phyloP scores from a whole-genome alignment of 2,113 vertebrate genomes.

The Cervus canadensis region DNA sequence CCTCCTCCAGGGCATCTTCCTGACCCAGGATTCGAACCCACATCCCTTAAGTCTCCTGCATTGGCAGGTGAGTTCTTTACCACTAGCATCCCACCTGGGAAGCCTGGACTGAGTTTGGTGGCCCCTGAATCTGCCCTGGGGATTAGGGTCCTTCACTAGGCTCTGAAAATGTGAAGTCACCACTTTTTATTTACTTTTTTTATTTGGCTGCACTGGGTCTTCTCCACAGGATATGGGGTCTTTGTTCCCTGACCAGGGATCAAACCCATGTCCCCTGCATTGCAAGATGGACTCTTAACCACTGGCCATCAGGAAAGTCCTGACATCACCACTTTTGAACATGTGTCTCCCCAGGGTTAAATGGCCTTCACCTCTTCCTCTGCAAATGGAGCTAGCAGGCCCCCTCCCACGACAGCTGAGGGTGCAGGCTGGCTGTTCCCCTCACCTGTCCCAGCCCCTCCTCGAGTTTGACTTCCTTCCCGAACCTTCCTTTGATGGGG shows the following conservation, averaged over 20 bases:
- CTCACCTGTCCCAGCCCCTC: background rate
- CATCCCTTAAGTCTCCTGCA: background rate
- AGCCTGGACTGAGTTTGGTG: background rate
- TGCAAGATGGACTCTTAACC: background rate
- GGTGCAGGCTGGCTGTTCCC: too few species aligned
- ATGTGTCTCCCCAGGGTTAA: background rate
- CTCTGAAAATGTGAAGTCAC: background rate
- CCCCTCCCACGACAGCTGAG: background rate
- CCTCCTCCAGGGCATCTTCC: background rate
- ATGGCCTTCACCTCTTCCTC: background rate
- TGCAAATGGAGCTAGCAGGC: fast-evolving
- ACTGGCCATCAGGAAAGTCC: background rate
- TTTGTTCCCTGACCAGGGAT: background rate
- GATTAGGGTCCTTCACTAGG: background rate
- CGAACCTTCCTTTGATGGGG: background rate
- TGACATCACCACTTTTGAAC: background rate
- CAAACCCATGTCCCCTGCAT: background rate
- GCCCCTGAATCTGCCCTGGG: background rate
- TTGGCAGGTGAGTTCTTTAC: background rate
- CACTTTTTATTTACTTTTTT: background rate
- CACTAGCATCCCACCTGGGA: background rate
- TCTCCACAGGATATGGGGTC: background rate
- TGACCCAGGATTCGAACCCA: background rate
- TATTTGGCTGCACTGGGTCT: background rate
- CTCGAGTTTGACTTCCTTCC: background rate